Evolutionary conservation across 2,888 invertebrate genomes (phyloP).

Genomic region (Heterodera filipjevi): DNA sequence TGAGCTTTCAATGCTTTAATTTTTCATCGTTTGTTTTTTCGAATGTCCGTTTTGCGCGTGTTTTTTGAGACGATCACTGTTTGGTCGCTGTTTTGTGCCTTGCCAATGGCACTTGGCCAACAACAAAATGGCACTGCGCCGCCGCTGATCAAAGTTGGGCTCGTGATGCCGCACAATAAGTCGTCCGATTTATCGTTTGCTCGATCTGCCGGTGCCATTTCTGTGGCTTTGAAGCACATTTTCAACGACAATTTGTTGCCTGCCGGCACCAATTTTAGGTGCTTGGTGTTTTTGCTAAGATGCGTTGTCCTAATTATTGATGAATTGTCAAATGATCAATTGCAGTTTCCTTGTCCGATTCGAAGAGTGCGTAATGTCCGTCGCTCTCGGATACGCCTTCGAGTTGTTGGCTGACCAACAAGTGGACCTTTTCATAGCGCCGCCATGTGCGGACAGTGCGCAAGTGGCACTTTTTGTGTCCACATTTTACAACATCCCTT

Average conservation of each 20-base stretch:
- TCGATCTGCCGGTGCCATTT: constrained; percentile 48
- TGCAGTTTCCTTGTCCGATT: constrained; percentile 38
- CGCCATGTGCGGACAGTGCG: constrained; percentile 47
- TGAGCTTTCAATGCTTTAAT: neutral
- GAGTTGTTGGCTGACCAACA: constrained; percentile 45
- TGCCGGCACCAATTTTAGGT: constrained; percentile 35
- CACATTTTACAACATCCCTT: constrained; percentile 45
- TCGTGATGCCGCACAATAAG: constrained; percentile 41
- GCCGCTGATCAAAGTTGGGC: constrained; percentile 71
- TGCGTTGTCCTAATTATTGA: too few relatives aligned
- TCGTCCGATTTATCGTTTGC: constrained; percentile 3
- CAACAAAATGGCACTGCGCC: neutral
- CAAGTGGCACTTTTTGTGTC: constrained; percentile 29
- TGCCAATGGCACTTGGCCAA: neutral
- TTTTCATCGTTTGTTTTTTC: neutral
- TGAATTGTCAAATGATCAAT: too few relatives aligned
- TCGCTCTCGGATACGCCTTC: constrained; percentile 37
- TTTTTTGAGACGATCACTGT: neutral
- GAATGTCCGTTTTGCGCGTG: neutral
- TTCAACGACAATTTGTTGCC: constrained; percentile 36
- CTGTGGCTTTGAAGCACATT: constrained; percentile 48
- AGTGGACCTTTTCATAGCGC: constrained; percentile 51
- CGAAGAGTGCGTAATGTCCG: constrained; percentile 40
- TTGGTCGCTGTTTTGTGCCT: neutral
- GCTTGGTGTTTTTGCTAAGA: neutral